These are phyloP conservation scores for Wiebesia pumilae DNA, from an alignment of 1,140 invertebrate genomes.

Conservation along the genomic window DNA sequence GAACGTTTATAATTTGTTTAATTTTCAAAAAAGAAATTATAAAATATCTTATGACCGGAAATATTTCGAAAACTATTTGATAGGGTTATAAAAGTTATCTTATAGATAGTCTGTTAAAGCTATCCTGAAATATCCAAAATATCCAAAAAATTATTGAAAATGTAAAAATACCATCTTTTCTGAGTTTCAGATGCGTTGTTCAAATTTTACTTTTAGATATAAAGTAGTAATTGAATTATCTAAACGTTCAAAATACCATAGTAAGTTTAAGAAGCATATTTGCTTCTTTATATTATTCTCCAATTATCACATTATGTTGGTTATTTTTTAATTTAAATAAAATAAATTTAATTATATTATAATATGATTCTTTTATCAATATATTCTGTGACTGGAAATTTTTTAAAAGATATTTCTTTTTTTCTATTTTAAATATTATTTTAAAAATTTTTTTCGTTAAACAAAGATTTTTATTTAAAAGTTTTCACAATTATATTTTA, in stretches of 20 bases:
- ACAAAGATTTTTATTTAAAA: neutral
- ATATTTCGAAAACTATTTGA: neutral
- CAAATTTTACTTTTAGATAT: slow-evolving; percentile 25
- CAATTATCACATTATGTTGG: neutral
- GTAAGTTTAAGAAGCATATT: neutral
- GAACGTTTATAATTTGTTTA: neutral
- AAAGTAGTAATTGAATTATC: neutral
- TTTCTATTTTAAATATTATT: too few relatives aligned
- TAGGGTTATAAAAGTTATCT: too few relatives aligned
- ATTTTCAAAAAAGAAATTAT: neutral
- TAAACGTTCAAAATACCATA: slow-evolving; percentile 3
- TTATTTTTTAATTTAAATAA: neutral
- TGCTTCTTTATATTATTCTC: neutral
- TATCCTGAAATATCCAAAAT: too few relatives aligned
- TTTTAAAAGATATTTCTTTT: neutral
- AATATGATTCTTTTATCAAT: too few relatives aligned
- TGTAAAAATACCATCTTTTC: slow-evolving; percentile 20
- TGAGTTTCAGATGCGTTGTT: slow-evolving; percentile 14
- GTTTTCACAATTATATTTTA: neutral
- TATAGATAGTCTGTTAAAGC: too few relatives aligned
- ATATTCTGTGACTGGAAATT: neutral
- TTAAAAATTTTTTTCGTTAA: neutral
- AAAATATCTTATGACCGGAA: slow-evolving; percentile 1
- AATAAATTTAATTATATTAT: neutral
- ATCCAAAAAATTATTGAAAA: neutral